Percentiles rank a stretch among this genome's conserved stretches.
phyloP scores from a whole-genome alignment of 2,888 invertebrate genomes.

The Nephrotoma guestfalica region DNA sequence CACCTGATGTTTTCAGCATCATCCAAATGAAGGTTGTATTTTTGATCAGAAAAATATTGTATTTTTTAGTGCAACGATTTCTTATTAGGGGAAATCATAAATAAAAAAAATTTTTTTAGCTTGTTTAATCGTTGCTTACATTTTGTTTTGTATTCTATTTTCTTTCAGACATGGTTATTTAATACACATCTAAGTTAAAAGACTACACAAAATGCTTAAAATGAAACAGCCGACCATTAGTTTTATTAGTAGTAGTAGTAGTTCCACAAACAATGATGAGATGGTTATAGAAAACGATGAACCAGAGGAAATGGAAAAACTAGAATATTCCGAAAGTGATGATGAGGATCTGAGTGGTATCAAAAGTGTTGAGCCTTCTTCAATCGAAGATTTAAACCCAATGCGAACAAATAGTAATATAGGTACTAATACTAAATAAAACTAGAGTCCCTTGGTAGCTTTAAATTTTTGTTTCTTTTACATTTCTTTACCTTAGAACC shows the following conservation, averaged over 20 bases:
- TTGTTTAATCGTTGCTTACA: no score
- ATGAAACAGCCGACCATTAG: not conserved
- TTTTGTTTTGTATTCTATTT: not conserved
- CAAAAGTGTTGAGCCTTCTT: constrained; percentile 13
- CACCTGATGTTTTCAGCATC: no score
- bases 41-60: no score
- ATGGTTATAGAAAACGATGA: constrained; percentile 11
- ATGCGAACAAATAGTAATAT: not conserved
- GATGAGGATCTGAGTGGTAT: constrained; percentile 6
- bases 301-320: constrained; percentile 7
- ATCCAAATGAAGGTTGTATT: no score
- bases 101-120: no score
- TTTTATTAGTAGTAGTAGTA: not conserved
- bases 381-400: not conserved
- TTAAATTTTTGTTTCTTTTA: not conserved
- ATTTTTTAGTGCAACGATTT: no score
- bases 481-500: not conserved
- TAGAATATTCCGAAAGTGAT: constrained; percentile 2
- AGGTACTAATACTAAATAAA: not conserved
- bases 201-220: not conserved
- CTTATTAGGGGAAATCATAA: no score
- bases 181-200: not conserved
- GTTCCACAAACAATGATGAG: not conserved
- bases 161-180: not conserved
- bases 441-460: not conserved